Conservation (phyloP, 2,113 vertebrate genomes). For the Amphiprion percula region DNA sequence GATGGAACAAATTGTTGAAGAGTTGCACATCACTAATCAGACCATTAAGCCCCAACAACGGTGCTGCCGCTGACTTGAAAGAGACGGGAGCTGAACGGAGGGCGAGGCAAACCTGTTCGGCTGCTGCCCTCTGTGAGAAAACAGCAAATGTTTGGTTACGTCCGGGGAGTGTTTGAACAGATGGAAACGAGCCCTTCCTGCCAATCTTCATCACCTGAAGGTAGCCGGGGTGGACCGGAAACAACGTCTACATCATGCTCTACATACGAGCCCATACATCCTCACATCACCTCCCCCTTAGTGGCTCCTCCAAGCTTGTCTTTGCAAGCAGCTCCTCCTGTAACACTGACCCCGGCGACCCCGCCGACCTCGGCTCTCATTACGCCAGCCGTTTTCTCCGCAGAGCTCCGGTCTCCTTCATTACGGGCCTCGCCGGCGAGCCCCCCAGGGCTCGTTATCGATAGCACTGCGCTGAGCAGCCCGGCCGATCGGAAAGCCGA, state of each 20-base stretch:
- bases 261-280: neutral
- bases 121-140: conserved; percentile 20
- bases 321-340: conserved; percentile 17
- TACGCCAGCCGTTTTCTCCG: conserved; percentile 59
- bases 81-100: conserved; percentile 3
- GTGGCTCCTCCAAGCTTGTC: neutral
- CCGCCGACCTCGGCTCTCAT: conserved; percentile 59
- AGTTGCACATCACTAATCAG: conserved; percentile 37
- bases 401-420: conserved; percentile 62
- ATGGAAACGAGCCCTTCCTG: conserved; percentile 40
- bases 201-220: conserved; percentile 32
- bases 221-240: too few species aligned
- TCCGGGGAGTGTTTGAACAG: conserved; percentile 62
- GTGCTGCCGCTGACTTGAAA: neutral
- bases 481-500: conserved; percentile 45
- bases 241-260: neutral
- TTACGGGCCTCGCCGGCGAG: conserved; percentile 35
- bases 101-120: conserved; percentile 3
- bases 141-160: conserved; percentile 57
- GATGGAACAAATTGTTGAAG: conserved; percentile 37
- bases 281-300: neutral
- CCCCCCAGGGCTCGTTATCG: conserved; percentile 72
- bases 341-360: conserved; percentile 42
- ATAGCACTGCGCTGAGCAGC: conserved; percentile 60
- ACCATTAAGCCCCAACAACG: conserved; percentile 39